These are phyloP conservation scores for Lagria hirta DNA, from an alignment of 2,888 invertebrate genomes.

Conservation along the genomic window DNA sequence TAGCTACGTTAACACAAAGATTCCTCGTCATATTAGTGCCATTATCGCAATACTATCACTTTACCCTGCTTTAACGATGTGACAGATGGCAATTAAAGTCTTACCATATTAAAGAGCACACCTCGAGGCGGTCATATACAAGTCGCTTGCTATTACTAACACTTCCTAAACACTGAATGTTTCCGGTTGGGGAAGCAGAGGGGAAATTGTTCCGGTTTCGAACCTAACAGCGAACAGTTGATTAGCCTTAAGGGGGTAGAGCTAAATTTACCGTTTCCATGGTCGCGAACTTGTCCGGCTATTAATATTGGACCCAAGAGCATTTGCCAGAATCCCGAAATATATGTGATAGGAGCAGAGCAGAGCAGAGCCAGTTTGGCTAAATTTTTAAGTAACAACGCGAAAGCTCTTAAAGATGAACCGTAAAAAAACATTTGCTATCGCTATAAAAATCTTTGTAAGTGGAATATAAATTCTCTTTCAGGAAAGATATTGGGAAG, in stretches of 20 bases:
- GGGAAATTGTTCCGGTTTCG: conserved; percentile 30
- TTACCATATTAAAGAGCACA: conserved; percentile 18
- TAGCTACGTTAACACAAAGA: conserved; percentile 8
- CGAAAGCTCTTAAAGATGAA: too few species aligned
- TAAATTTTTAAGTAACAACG: too few species aligned
- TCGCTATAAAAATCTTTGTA: too few species aligned
- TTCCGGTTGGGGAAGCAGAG: conserved; percentile 31
- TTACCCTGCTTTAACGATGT: conserved; percentile 27
- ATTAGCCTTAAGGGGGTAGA: conserved; percentile 28
- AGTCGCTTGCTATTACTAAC: conserved; percentile 31
- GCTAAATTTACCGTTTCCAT: conserved; percentile 17
- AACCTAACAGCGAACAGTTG: conserved; percentile 27
- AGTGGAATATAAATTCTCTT: too few species aligned
- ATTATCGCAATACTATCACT: conserved; percentile 14
- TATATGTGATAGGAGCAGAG: too few species aligned
- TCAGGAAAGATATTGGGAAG: too few species aligned
- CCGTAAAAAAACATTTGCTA: too few species aligned
- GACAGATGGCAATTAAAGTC: conserved; percentile 31
- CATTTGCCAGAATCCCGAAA: conserved; percentile 22
- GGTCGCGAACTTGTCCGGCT: conserved; percentile 16
- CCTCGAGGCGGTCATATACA: conserved; percentile 28
- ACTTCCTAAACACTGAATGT: conserved; percentile 33
- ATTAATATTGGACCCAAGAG: conserved; percentile 22
- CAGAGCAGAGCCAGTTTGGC: too few species aligned
- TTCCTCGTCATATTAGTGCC: conserved; percentile 11